These are phyloP conservation scores for Bombus haemorrhoidalis DNA, from an alignment of 1,140 invertebrate genomes.

Conservation along the genomic window DNA sequence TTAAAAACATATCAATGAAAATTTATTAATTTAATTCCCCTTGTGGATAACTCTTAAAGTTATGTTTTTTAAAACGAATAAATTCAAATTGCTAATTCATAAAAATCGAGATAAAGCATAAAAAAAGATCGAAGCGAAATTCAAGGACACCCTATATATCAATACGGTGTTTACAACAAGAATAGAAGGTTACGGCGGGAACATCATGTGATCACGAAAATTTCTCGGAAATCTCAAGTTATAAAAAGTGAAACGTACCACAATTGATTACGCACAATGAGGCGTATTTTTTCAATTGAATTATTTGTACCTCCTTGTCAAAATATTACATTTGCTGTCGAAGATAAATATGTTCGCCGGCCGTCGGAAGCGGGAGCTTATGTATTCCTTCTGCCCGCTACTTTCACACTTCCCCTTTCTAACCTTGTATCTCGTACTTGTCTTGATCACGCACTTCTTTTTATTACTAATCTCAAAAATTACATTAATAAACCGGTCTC, in stretches of 20 bases:
- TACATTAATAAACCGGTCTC: constrained; percentile 31
- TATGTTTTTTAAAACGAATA: not conserved
- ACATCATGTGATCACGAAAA: constrained; percentile 38
- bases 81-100: not conserved
- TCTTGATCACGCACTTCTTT: not conserved
- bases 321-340: constrained; percentile 49
- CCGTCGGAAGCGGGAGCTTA: constrained; percentile 28
- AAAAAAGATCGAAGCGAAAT: not conserved
- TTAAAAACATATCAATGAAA: not conserved
- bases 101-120: not conserved
- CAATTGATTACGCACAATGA: constrained; percentile 16
- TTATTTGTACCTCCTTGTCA: constrained; percentile 18
- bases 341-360: constrained; percentile 51
- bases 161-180: constrained; percentile 53
- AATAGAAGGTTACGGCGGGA: constrained; percentile 65
- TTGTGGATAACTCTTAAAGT: too few relatives aligned
- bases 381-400: constrained; percentile 10
- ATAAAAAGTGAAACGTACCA: constrained; percentile 19
- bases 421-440: not conserved
- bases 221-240: not conserved
- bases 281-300: not conserved
- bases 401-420: constrained; percentile 3
- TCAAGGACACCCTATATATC: constrained; percentile 39
- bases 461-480: not conserved
- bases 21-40: not conserved